Evolutionary conservation across 2,888 invertebrate genomes (phyloP).

Genomic region (Xanthia togata): DNA sequence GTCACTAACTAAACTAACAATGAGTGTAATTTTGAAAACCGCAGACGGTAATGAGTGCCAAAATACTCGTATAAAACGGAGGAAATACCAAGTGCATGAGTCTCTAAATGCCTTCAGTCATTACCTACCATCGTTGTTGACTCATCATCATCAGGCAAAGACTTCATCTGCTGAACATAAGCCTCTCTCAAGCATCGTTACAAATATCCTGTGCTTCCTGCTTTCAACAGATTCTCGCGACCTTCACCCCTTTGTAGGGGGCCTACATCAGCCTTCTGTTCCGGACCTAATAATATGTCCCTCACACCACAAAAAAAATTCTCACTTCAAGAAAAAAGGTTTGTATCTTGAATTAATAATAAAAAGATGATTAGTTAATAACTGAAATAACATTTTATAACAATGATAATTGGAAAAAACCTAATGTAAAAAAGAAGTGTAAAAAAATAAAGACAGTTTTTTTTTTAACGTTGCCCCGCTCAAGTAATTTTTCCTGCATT

Average conservation of each 20-base stretch:
- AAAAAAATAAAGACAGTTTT: too few relatives aligned
- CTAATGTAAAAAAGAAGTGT: too few relatives aligned
- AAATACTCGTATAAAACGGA: constrained; percentile 41
- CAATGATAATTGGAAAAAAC: too few relatives aligned
- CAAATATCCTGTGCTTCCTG: not conserved
- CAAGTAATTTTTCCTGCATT: too few relatives aligned
- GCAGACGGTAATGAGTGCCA: constrained; percentile 55
- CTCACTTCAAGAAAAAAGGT: too few relatives aligned
- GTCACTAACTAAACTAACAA: constrained; percentile 54
- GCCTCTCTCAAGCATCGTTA: not conserved
- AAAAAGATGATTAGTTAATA: too few relatives aligned
- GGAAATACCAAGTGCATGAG: constrained; percentile 56
- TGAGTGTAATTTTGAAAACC: constrained; percentile 58
- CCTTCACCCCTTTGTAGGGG: not conserved
- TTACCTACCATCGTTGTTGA: constrained; percentile 77
- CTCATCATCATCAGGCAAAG: constrained; percentile 69
- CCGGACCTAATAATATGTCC: not conserved
- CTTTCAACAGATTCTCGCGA: not conserved
- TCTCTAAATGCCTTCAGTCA: constrained; percentile 28
- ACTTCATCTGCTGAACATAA: not conserved
- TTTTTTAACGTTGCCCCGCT: too few relatives aligned
- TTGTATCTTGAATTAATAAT: too few relatives aligned
- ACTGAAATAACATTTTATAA: too few relatives aligned
- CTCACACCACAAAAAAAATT: not conserved
- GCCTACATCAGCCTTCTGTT: not conserved